Conservation (phyloP, 1,140 invertebrate genomes). For the Drosophila sechellia region DNA sequence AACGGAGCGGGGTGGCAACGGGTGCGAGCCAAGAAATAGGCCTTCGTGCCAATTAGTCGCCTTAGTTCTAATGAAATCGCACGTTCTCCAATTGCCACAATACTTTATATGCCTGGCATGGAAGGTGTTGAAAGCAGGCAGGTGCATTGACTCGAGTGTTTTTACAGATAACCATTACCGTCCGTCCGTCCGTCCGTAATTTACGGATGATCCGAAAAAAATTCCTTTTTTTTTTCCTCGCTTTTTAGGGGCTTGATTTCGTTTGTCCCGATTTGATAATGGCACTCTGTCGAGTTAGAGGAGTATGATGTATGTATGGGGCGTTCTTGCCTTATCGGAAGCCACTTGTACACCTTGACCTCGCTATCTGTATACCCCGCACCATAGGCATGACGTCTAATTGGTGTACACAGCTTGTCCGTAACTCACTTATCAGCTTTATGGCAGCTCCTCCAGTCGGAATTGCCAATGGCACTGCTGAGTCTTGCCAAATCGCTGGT, state of each 20-base stretch:
- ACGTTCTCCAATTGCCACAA: not conserved
- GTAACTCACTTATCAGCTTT: conserved; percentile 3
- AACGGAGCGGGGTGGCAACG: not conserved
- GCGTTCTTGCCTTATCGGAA: conserved; percentile 23
- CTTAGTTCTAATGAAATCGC: conserved; percentile 9
- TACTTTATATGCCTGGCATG: not conserved
- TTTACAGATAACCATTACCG: too few species aligned
- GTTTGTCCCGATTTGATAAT: conserved; percentile 27
- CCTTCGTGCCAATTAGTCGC: conserved; percentile 4
- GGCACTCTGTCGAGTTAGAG: not conserved
- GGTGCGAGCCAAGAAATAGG: not conserved
- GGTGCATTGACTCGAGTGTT: conserved; percentile 32
- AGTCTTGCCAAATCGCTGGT: not conserved
- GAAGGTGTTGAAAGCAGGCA: conserved; percentile 7
- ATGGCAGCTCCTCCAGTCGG: not conserved
- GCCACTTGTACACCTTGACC: conserved; percentile 9
- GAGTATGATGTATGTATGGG: too few species aligned
- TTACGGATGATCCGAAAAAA: conserved; percentile 19
- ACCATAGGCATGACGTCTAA: conserved; percentile 4
- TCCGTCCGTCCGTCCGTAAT: conserved; percentile 4
- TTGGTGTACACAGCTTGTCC: conserved; percentile 5
- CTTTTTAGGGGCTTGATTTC: conserved; percentile 15
- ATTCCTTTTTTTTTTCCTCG: not conserved
- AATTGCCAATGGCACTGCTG: not conserved
- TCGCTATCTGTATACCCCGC: not conserved